These are phyloP conservation scores for Acleris cristana DNA, from an alignment of 2,888 invertebrate genomes.

Conservation along the genomic window DNA sequence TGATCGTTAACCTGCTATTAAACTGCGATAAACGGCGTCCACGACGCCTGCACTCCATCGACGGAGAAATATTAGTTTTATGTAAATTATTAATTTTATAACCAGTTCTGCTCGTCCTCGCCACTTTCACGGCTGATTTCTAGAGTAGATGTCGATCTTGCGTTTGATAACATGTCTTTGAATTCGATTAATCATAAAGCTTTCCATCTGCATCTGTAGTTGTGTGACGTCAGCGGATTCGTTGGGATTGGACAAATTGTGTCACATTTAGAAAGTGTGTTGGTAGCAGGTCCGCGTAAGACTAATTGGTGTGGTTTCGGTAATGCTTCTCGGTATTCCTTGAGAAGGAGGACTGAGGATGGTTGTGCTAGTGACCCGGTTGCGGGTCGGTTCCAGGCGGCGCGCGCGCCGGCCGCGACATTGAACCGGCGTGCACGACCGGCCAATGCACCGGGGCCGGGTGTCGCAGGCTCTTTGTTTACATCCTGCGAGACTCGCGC, in stretches of 20 bases:
- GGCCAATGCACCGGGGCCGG: conserved; percentile 81
- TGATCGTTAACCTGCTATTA: conserved; percentile 32
- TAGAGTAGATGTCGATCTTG: conserved; percentile 60
- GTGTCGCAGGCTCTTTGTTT: conserved; percentile 82
- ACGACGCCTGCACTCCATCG: conserved; percentile 43
- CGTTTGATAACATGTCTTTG: conserved; percentile 47
- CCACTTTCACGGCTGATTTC: conserved; percentile 74
- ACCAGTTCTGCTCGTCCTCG: conserved; percentile 65
- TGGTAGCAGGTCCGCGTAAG: conserved; percentile 14
- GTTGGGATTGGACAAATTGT: conserved; percentile 27
- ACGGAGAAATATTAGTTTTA: conserved; percentile 54
- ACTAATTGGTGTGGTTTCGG: conserved; percentile 19
- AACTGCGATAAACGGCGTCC: conserved; percentile 44
- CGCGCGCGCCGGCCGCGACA: conserved; percentile 72
- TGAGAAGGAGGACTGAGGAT: conserved; percentile 45
- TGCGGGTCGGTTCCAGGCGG: conserved; percentile 62
- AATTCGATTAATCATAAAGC: conserved; percentile 37
- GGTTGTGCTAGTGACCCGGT: conserved; percentile 71
- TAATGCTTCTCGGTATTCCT: conserved; percentile 30
- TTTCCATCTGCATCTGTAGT: conserved; percentile 36
- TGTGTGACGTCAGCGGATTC: conserved; percentile 41
- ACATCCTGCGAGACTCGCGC: conserved; percentile 68
- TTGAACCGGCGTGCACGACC: conserved; percentile 79
- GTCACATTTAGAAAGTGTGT: conserved; percentile 39
- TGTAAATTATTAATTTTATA: conserved; percentile 66